phyloP scores from a whole-genome alignment of 53 echinoderm and acorn worm species.

The Hippasteria phrygiana region DNA sequence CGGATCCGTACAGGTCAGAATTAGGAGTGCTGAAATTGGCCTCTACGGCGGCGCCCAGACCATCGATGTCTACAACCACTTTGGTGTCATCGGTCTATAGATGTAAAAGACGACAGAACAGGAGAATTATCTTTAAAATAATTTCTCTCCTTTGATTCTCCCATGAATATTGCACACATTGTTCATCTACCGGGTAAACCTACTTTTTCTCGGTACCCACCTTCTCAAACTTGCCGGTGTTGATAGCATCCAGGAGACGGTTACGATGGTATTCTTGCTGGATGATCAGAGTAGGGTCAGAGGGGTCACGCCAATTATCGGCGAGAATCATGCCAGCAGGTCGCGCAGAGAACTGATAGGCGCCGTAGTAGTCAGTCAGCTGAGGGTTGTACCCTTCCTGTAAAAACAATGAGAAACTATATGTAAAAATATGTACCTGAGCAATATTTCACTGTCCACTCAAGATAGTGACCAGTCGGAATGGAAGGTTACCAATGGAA shows the following conservation, averaged over 20 bases:
- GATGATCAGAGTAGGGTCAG: slow-evolving; percentile 42
- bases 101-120: not conserved
- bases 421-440: not conserved
- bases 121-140: not conserved
- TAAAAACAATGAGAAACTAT: not conserved
- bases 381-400: slow-evolving; percentile 73
- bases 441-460: too few species aligned
- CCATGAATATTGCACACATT: not conserved
- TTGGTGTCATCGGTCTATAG: not conserved
- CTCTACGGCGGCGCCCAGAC: slow-evolving; percentile 69
- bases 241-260: slow-evolving; percentile 61
- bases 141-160: not conserved
- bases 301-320: slow-evolving; percentile 61
- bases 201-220: slow-evolving; percentile 1
- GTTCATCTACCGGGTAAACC: not conserved
- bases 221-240: slow-evolving; percentile 58
- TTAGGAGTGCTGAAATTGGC: slow-evolving; percentile 61
- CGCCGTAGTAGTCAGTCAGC: slow-evolving; percentile 60
- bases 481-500: too few species aligned
- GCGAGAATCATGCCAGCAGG: slow-evolving; percentile 53
- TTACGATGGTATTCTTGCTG: slow-evolving; percentile 56
- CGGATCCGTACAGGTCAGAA: slow-evolving; percentile 56
- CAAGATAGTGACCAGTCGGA: too few species aligned
- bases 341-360: slow-evolving; percentile 49
- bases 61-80: slow-evolving; percentile 51